Conservation (phyloP, 2,888 invertebrate genomes). For the Achlya flavicornis region DNA sequence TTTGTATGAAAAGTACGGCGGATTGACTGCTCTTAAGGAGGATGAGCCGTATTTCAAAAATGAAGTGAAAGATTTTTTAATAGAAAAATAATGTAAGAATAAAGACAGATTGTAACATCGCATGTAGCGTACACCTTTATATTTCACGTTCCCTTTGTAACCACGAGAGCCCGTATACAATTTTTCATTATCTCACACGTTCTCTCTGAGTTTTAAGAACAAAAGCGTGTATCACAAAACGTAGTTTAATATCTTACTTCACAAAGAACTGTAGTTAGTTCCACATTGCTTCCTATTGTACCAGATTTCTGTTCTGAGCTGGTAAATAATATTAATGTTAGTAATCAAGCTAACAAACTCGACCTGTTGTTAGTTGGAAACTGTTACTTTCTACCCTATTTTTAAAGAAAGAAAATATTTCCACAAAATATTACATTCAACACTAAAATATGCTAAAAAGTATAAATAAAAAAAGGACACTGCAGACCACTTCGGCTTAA, state of each 20-base stretch:
- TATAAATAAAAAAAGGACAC: too few species aligned
- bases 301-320: neutral
- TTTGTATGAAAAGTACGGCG: too few species aligned
- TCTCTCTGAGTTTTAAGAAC: neutral
- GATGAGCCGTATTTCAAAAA: neutral
- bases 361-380: neutral
- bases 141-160: neutral
- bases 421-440: too few species aligned
- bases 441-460: too few species aligned
- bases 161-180: neutral
- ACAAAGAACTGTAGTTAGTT: conserved; percentile 6
- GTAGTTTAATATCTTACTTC: neutral
- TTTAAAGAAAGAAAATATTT: neutral
- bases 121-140: neutral
- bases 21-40: too few species aligned
- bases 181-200: conserved; percentile 1
- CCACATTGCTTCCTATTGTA: neutral
- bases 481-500: too few species aligned
- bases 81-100: neutral
- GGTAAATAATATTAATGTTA: neutral
- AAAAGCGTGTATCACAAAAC: neutral
- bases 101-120: neutral
- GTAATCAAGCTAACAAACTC: neutral
- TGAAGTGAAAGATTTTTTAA: too few species aligned
- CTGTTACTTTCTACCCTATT: neutral